Evolutionary conservation across 2,888 invertebrate genomes (phyloP).

Genomic region (Tridacna gigas): DNA sequence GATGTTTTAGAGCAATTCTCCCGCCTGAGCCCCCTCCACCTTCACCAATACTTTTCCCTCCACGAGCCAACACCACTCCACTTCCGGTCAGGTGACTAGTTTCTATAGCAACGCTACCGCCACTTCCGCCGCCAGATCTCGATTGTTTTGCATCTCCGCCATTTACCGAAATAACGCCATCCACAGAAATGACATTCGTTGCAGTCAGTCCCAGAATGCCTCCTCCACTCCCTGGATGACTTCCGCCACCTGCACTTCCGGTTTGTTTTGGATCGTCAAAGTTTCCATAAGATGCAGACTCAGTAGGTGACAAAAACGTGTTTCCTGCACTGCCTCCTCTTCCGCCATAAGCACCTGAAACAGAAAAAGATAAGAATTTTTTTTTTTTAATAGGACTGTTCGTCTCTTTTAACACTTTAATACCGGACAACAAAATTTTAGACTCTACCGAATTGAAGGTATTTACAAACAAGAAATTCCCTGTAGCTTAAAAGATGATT

Average conservation of each 20-base stretch:
- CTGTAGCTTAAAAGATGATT: too few relatives aligned
- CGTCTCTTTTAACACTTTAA: not conserved
- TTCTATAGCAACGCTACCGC: slow-evolving; percentile 66
- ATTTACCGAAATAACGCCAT: slow-evolving; percentile 73
- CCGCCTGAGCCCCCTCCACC: slow-evolving; percentile 74
- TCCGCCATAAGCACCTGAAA: slow-evolving; percentile 72
- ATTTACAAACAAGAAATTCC: too few relatives aligned
- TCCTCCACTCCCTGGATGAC: slow-evolving; percentile 66
- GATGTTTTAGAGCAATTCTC: slow-evolving; percentile 56
- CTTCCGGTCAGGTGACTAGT: slow-evolving; percentile 54
- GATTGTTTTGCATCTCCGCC: slow-evolving; percentile 59
- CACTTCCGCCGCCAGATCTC: slow-evolving; percentile 72
- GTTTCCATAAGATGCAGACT: slow-evolving; percentile 64
- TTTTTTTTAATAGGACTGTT: not conserved
- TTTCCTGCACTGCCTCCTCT: slow-evolving; percentile 67
- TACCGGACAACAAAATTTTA: too few relatives aligned
- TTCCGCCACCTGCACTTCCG: slow-evolving; percentile 70
- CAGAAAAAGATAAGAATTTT: not conserved
- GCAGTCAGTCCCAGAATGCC: slow-evolving; percentile 62
- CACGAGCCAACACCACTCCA: slow-evolving; percentile 67
- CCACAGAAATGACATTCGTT: slow-evolving; percentile 50
- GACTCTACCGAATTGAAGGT: too few relatives aligned
- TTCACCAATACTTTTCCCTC: slow-evolving; percentile 62
- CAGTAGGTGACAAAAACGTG: slow-evolving; percentile 44
- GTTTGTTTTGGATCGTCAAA: slow-evolving; percentile 34